Percentiles rank a stretch among this genome's conserved stretches.
These are phyloP conservation scores for Semnornis frantzii DNA, from an alignment of 2,113 vertebrate species.

Conservation along the genomic window DNA sequence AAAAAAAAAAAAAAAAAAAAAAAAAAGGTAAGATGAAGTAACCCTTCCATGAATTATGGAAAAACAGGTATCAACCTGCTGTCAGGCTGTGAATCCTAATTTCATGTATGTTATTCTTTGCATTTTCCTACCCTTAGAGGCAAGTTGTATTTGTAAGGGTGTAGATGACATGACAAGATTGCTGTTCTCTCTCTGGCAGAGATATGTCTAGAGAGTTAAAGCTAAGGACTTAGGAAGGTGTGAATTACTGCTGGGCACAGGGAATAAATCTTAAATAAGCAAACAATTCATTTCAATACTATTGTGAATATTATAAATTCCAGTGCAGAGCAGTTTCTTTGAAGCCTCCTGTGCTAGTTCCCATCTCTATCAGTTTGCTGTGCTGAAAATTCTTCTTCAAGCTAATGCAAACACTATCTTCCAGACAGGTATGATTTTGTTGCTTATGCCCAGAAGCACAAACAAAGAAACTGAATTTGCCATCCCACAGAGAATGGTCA, in stretches of 20 bases:
- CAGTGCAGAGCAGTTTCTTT: background rate
- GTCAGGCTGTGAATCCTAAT: background rate
- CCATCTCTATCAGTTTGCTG: background rate
- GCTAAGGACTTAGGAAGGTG: accelerated
- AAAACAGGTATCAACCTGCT: background rate
- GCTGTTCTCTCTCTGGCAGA: background rate
- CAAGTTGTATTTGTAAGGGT: background rate
- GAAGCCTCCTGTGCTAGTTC: background rate
- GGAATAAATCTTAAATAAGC: background rate
- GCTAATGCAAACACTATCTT: background rate
- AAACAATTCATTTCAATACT: background rate
- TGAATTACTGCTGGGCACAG: background rate
- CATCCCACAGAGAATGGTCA: background rate
- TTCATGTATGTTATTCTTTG: background rate
- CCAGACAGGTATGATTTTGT: background rate
- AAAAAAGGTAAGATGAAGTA: background rate
- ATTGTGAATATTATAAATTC: background rate
- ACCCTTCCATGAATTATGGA: background rate
- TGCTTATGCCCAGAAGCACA: background rate
- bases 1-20: background rate
- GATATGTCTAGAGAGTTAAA: background rate
- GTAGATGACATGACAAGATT: background rate
- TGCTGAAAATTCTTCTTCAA: background rate
- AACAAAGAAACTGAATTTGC: background rate
- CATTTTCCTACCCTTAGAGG: background rate